Base-by-base conservation (phyloP, 1,140 invertebrate genomes). In the Drosophila nebulosa region DNA sequence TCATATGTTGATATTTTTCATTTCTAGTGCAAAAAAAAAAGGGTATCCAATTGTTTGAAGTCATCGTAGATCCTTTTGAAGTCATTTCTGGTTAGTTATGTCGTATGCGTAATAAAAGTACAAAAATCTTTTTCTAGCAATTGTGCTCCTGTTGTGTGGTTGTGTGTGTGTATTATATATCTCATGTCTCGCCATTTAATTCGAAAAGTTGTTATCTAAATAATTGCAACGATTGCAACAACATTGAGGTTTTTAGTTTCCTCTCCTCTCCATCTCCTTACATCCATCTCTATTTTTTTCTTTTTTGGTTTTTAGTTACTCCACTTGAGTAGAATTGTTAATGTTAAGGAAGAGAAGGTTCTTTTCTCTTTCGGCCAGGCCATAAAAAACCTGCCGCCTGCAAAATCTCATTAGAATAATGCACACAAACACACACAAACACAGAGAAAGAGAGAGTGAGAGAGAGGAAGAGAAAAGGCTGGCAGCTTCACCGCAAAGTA, bases 401-500 rank as follows among this genome's bases (percentile, higher is more conserved):
- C 67, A 76, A 78, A 86, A 88, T 76, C 83, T 88, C 84, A 88
- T 88, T 88, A 88, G 83, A 88, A 88, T 88, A 88, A 88, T 88
- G 83, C 83, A 88, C 72, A 53, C 32, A 18, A 35, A 61, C 42
- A 63, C 55, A 59, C 56, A 52, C n/a, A n/a, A n/a, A n/a, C n/a
- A 22, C 24, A 9, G 7, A 9, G n/a, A n/a, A n/a, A n/a, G n/a
- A n/a, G n/a, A n/a, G n/a, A 36, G 6, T 10, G 35, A 21, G 39
- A 21, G 39, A 10, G 16, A 46, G 46, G 21, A 27, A 5, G 14
- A 16, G 14, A 0, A 14, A 18, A 30, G 7, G 30, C 30, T 18
- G 18, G 2, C 39, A 46, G 18, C 9, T 7, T 39, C 22, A 50
- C 7, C 9, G n/a, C n/a, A n/a, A n/a, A n/a, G n/a, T n/a, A n/a